These are phyloP conservation scores for Lagodon rhomboides DNA, from an alignment of 2,797 vertebrate genomes.

Conservation along the genomic window DNA sequence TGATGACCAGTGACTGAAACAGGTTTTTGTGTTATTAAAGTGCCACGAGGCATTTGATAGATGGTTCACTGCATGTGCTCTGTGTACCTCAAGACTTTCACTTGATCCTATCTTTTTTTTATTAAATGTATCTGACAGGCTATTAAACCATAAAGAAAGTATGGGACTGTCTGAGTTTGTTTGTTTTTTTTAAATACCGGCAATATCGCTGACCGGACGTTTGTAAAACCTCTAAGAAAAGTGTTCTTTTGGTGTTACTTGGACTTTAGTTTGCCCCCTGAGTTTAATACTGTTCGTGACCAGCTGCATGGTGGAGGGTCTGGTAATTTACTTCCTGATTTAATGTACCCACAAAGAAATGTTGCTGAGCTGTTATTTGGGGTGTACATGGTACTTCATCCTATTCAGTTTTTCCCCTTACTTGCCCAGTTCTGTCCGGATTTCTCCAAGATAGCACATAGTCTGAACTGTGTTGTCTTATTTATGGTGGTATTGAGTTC, in stretches of 20 bases:
- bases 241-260: conserved; percentile 8
- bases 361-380: too few relatives aligned
- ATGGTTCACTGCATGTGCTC: conserved; percentile 18
- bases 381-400: conserved; percentile 2
- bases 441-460: background rate
- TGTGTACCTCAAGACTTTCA: conserved; percentile 2
- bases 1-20: conserved; percentile 15
- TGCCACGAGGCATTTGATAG: conserved; percentile 34
- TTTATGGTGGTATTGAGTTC: conserved; percentile 32
- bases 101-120: conserved; percentile 37
- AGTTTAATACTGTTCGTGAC: conserved; percentile 18
- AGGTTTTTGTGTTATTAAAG: conserved; percentile 44
- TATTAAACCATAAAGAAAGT: conserved; percentile 25
- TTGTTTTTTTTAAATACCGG: background rate
- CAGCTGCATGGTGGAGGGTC: conserved; percentile 2
- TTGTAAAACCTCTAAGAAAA: background rate
- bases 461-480: conserved; percentile 8
- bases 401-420: background rate
- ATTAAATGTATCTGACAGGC: conserved; percentile 19
- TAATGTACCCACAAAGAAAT: conserved; percentile 21
- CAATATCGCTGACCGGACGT: background rate
- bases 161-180: background rate
- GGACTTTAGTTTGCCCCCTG: background rate
- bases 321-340: conserved; percentile 32
- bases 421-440: conserved; percentile 7